Evolutionary conservation across 1,140 invertebrate species (phyloP), one percentile per base, ranked within the genome.

Genomic region (Geopemphigus sp.): DNA sequence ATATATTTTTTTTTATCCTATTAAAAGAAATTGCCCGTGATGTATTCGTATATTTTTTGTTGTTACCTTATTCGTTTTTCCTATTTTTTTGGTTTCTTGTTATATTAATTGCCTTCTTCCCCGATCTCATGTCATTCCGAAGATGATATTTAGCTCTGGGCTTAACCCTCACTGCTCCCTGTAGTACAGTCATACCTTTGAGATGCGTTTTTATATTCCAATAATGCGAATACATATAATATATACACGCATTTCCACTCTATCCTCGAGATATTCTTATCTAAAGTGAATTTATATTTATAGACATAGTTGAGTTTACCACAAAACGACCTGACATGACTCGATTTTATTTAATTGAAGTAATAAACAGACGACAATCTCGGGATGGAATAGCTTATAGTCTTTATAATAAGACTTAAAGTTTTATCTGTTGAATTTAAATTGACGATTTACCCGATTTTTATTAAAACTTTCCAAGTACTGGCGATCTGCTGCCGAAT

Each of bases 281-380:
- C 74, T 78, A 26, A 26, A 78, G 22, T 5, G 24, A 63, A 78
- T 61, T 54, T 61, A 78, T 72, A 78, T 72, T 72, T 78, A 26
- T 78, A 78, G 22, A 59, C 57, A 76, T 61, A 45, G 24, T 78
- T n/a, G 32, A 26, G 56, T 59, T 61, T 61, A 59, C 74, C 45
- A 6, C 32, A 47, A 6, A 50, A 57, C 50, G 61, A 59, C 74
- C 19, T n/a, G 26, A 63, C 57, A 78, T 50, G 45, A 47, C 74
- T 78, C 22, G 22, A 78, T 78, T 78, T 78, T 78, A 39, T 63
- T 78, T 78, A 78, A 61, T 76, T 76, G 39, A 76, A 76, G 57
- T n/a, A 26, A 61, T 76, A 61, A 61, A 61, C 39, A 8, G 45
- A 73, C 57, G 72, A 76, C 73, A 24, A 63, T 78, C 74, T 76